Evolutionary conservation across 2,888 invertebrate genomes (phyloP).

Genomic region (Coelopa pilipes): DNA sequence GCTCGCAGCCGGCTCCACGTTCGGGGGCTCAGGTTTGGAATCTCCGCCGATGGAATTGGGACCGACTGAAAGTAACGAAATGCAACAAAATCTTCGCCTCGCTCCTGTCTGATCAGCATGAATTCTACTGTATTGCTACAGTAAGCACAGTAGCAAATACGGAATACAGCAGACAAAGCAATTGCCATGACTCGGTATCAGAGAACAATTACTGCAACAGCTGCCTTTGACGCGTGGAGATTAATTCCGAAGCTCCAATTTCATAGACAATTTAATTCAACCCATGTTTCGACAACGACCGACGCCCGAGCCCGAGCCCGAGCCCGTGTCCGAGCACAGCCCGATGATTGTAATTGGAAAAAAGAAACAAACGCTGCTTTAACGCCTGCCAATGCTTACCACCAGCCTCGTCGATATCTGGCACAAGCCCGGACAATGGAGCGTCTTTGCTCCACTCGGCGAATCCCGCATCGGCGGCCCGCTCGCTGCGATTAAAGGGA

Average conservation of each 20-base stretch:
- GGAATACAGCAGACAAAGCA: too few species aligned
- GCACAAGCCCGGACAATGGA: constrained; percentile 38
- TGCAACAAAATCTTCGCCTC: background rate
- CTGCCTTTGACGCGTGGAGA: background rate
- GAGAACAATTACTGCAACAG: background rate
- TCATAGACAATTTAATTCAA: constrained; percentile 28
- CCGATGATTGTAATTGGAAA: background rate
- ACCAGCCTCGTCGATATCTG: constrained; percentile 38
- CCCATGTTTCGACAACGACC: background rate
- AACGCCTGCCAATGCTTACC: constrained; percentile 34
- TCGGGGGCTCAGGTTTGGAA: background rate
- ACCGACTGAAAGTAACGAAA: background rate
- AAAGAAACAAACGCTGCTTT: constrained; percentile 2
- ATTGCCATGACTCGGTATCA: too few species aligned
- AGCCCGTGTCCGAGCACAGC: too few species aligned
- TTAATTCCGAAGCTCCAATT: constrained; percentile 16
- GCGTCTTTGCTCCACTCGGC: constrained; percentile 34
- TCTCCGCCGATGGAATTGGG: constrained; percentile 9
- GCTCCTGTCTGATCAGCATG: too few species aligned
- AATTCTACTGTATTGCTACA: too few species aligned
- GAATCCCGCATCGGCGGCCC: constrained; percentile 44
- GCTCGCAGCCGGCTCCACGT: background rate
- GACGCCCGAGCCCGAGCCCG: too few species aligned
- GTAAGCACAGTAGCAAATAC: too few species aligned
- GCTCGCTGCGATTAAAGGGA: constrained; percentile 48